Evolutionary conservation across 2,888 invertebrate species (phyloP).

Genomic region (Theodoxus fluviatilis): DNA sequence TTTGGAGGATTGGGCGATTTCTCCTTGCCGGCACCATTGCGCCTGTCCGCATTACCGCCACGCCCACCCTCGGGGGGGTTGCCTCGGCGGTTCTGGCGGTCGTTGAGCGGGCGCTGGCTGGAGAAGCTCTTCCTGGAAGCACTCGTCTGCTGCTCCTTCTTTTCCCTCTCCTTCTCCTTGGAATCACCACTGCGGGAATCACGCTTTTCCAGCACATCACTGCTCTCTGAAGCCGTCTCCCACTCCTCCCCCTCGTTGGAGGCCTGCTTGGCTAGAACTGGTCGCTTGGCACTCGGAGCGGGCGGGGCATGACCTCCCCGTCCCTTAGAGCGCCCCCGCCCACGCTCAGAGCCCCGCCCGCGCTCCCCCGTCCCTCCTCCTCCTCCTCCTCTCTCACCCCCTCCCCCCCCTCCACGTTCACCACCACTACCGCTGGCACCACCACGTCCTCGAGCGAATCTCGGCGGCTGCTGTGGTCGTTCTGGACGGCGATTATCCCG

Average conservation of each 20-base stretch:
- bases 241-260: constrained; percentile 70
- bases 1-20: constrained; percentile 37
- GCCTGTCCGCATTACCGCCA: constrained; percentile 40
- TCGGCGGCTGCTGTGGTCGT: constrained; percentile 50
- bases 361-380: constrained; percentile 41
- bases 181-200: constrained; percentile 45
- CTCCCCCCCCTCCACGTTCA: no score
- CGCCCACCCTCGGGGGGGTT: constrained; percentile 31
- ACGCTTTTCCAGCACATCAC: constrained; percentile 68
- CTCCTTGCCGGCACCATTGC: constrained; percentile 30
- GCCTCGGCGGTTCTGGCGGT: constrained; percentile 46
- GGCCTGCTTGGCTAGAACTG: constrained; percentile 61
- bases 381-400: no score
- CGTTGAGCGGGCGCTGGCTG: constrained; percentile 63
- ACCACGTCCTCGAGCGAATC: constrained; percentile 48
- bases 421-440: no score
- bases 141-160: constrained; percentile 5
- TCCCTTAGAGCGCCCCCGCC: constrained; percentile 71
- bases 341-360: constrained; percentile 57
- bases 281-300: constrained; percentile 43
- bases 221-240: constrained; percentile 83
- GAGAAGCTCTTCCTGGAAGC: constrained; percentile 63
- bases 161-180: constrained; percentile 34
- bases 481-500: constrained; percentile 45
- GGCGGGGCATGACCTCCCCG: constrained; percentile 43